These are phyloP conservation scores for Puma concolor DNA, from an alignment of 2,113 vertebrate species.

Conservation along the genomic window DNA sequence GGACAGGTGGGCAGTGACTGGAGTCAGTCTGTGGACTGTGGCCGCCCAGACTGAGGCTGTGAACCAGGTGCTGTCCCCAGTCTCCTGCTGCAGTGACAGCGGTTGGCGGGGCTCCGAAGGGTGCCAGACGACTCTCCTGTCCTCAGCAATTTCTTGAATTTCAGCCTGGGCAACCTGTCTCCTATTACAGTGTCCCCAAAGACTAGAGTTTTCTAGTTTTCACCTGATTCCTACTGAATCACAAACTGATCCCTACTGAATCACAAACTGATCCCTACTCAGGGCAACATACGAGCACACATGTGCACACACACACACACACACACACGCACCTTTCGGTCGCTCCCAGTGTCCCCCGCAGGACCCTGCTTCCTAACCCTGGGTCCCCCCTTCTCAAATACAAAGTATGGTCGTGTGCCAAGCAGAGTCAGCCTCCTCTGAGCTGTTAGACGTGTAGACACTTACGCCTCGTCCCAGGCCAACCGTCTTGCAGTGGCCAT, in stretches of 20 bases:
- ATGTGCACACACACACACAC: not conserved
- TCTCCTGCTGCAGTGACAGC: not conserved
- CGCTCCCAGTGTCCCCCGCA: not conserved
- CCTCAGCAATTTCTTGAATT: not conserved
- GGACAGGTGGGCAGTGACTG: not conserved
- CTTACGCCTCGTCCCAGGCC: too few species aligned
- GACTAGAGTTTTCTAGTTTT: not conserved
- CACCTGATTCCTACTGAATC: not conserved
- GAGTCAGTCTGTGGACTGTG: too few species aligned
- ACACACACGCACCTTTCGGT: not conserved
- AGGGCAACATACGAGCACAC: not conserved
- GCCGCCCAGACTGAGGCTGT: not conserved
- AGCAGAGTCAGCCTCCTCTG: not conserved
- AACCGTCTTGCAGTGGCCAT: not conserved
- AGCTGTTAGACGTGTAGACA: not conserved
- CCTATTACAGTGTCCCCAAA: not conserved
- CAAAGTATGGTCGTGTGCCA: not conserved
- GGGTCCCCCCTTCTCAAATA: not conserved
- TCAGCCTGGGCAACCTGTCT: not conserved
- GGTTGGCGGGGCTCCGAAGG: not conserved
- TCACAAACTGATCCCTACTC: not conserved
- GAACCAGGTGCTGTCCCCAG: too few species aligned
- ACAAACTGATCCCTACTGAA: not conserved
- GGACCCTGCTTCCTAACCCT: not conserved
- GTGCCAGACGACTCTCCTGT: not conserved